These are phyloP conservation scores for Solenodon paradoxus DNA, from an alignment of 2,113 vertebrate species.

Conservation along the genomic window DNA sequence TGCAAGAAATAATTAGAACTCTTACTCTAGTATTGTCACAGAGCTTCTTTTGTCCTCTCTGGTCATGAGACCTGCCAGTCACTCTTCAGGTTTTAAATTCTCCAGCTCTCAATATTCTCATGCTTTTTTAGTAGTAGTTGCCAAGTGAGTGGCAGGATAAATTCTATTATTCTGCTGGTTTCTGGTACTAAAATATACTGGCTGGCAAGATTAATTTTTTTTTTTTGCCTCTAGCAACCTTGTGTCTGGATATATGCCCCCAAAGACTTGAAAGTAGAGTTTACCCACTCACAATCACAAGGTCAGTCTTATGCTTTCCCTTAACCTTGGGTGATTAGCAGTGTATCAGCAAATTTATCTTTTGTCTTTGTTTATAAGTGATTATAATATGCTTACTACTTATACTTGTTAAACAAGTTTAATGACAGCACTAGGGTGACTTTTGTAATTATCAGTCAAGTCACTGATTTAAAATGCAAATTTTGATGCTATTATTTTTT, in stretches of 20 bases:
- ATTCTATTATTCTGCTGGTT: not conserved
- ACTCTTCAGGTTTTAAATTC: not conserved
- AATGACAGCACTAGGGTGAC: not conserved
- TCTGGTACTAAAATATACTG: not conserved
- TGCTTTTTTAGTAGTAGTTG: not conserved
- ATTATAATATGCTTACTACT: not conserved
- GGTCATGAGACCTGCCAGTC: not conserved
- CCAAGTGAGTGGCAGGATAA: not conserved
- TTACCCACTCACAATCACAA: not conserved
- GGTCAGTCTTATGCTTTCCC: not conserved
- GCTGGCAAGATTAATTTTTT: not conserved
- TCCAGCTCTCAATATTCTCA: not conserved
- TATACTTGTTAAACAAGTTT: not conserved
- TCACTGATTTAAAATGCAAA: not conserved
- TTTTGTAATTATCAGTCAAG: not conserved
- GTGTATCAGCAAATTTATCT: not conserved
- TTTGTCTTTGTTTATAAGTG: constrained; percentile 11
- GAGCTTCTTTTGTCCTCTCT: not conserved
- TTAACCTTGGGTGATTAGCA: not conserved
- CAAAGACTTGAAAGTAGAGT: not conserved
- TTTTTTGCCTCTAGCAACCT: not conserved
- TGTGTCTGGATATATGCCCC: not conserved
- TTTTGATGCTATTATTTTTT: constrained; percentile 23
- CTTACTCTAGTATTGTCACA: not conserved
- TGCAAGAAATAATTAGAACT: not conserved